Evolutionary conservation across 2,797 vertebrate species (phyloP).

Genomic region (Luscinia megarhynchos): DNA sequence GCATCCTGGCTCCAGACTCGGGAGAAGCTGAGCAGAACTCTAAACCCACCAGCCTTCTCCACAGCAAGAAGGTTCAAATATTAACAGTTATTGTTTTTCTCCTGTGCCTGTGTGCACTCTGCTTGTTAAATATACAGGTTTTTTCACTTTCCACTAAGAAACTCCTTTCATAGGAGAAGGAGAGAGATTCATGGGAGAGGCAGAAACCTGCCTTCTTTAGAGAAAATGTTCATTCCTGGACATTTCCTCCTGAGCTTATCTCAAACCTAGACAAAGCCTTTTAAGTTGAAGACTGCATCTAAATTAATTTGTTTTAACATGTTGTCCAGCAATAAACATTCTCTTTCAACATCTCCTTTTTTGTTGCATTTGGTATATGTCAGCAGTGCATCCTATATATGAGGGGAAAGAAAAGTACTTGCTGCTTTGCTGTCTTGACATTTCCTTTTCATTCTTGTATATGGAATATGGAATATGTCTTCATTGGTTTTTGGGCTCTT

Average conservation of each 20-base stretch:
- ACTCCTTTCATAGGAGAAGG: neutral
- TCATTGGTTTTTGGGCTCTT: neutral
- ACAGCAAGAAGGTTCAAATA: neutral
- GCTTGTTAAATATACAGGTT: neutral
- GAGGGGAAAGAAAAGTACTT: neutral
- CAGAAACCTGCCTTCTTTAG: neutral
- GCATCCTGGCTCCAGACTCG: fast-evolving
- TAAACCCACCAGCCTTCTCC: neutral
- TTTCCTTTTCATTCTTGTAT: neutral
- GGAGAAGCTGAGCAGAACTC: neutral
- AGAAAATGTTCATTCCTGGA: neutral
- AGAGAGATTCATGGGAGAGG: too few relatives aligned
- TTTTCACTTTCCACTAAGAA: neutral
- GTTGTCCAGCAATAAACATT: neutral
- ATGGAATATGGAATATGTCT: neutral
- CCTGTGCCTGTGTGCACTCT: neutral
- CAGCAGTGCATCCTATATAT: neutral
- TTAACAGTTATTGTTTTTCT: neutral
- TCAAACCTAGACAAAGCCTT: neutral
- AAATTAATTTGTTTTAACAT: neutral
- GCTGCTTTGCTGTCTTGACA: neutral
- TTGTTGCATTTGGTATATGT: neutral
- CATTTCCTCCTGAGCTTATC: neutral
- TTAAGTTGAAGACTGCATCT: neutral
- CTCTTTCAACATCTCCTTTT: neutral